These are phyloP conservation scores for Sitta europaea DNA, from an alignment of 2,113 vertebrate genomes.

Conservation along the genomic window DNA sequence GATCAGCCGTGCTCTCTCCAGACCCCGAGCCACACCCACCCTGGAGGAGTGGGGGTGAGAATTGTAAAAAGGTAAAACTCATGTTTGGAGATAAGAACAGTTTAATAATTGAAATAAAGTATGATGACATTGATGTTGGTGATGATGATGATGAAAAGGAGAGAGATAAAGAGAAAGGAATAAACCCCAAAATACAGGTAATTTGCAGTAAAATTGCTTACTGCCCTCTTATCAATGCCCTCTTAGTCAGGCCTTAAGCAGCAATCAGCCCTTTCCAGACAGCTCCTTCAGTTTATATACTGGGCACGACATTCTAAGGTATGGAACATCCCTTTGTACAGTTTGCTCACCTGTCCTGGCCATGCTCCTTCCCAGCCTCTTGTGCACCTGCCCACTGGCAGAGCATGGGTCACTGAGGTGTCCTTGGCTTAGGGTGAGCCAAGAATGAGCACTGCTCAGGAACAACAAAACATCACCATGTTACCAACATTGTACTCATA, in stretches of 20 bases:
- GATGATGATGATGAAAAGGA: not conserved
- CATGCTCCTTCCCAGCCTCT: not conserved
- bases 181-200: not conserved
- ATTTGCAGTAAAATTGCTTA: not conserved
- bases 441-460: not conserved
- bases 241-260: not conserved
- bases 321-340: not conserved
- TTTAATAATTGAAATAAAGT: not conserved
- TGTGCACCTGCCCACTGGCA: accelerated
- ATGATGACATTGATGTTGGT: not conserved
- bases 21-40: too few relatives aligned
- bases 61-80: not conserved
- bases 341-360: not conserved
- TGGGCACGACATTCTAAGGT: too few relatives aligned
- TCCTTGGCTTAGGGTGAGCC: not conserved
- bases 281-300: not conserved
- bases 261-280: not conserved
- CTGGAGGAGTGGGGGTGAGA: not conserved
- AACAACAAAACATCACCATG: not conserved
- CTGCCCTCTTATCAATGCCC: accelerated
- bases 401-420: not conserved
- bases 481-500: not conserved
- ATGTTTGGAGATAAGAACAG: not conserved
- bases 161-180: not conserved
- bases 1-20: too few relatives aligned